Percentiles rank a stretch among this genome's conserved stretches.
phyloP scores from a whole-genome alignment of 2,888 invertebrate species.

The Gymnoscelis rufifasciata region DNA sequence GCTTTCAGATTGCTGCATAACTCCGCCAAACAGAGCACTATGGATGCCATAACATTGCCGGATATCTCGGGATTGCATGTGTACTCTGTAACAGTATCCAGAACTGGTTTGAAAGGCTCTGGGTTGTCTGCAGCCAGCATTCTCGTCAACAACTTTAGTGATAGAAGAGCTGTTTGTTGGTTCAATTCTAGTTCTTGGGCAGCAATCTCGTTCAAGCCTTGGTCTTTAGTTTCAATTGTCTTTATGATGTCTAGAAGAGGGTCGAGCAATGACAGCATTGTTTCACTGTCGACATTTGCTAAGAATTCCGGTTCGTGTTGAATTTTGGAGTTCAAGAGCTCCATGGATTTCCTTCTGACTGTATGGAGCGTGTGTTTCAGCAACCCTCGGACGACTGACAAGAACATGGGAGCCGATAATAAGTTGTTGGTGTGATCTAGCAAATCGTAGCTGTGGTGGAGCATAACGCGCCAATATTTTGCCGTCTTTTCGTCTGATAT shows the following conservation, averaged over 20 bases:
- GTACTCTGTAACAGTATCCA: slow-evolving; percentile 83
- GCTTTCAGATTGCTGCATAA: slow-evolving; percentile 86
- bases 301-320: slow-evolving; percentile 83
- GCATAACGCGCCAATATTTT: slow-evolving; percentile 90
- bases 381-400: slow-evolving; percentile 87
- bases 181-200: slow-evolving; percentile 82
- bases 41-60: slow-evolving; percentile 84
- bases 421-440: slow-evolving; percentile 89
- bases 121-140: slow-evolving; percentile 83
- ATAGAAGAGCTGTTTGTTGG: slow-evolving; percentile 90
- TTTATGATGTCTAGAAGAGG: slow-evolving; percentile 81
- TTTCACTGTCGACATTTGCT: slow-evolving; percentile 64
- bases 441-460: slow-evolving; percentile 88
- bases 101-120: slow-evolving; percentile 83
- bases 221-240: slow-evolving; percentile 64
- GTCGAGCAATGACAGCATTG: slow-evolving; percentile 80
- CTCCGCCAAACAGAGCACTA: slow-evolving; percentile 88
- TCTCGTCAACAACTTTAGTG: slow-evolving; percentile 89
- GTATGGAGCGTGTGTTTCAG: slow-evolving; percentile 83
- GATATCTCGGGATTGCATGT: slow-evolving; percentile 70
- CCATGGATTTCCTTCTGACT: slow-evolving; percentile 89
- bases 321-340: slow-evolving; percentile 89
- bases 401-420: slow-evolving; percentile 87
- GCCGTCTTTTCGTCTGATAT: slow-evolving; percentile 80
- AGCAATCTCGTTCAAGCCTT: slow-evolving; percentile 43